Base-by-base conservation (phyloP, 2,888 invertebrate species). In the Caenorhabditis zanzibari region DNA sequence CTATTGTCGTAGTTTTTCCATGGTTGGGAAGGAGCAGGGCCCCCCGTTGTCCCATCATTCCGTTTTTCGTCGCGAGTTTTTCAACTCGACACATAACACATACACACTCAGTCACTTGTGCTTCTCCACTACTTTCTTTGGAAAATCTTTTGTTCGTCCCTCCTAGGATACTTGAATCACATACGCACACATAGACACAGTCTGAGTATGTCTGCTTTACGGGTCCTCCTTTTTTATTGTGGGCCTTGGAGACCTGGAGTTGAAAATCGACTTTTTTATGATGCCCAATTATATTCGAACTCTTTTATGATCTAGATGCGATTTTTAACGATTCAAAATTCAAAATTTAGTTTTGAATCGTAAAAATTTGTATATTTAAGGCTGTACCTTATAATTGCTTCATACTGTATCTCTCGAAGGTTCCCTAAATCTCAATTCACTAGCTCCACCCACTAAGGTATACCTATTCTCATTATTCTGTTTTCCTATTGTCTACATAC, bases 101-200 rank as follows among this genome's bases (percentile, higher is more conserved):
- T 71, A 63, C 77, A 69, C 77, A 69, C 77, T 77, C 76, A 61
- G 76, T 69, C 69, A 63, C 77, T 69, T 63, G 61, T 77, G 61
- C 54, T 68, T 54, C 69, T 77, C 69, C 35, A 49, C 28, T 74
- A 41, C 77, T 77, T n/a, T 69, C 77, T 69, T 69, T 71, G 35
- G 19, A 79, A 71, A 79, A 79, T 79, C 79, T 49, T 35, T 79
- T 79, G 79, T 79, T 79, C 79, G 79, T 79, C 79, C 71, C 44
- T 79, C 79, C 79, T 79, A 79, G 69, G 79, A 79, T 79, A 79
- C 79, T 79, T 79, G 79, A 79, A 79, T 71, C 79, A 63, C 63
- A 68, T 56, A 24, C 56, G 26, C 32, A 54, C 44, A 61, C 38
- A 44, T 22, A 79, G 79, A 79, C 79, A 79, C 79, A 79, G 79